Percentiles rank a stretch among this genome's conserved stretches.
Conservation (phyloP, 1,140 invertebrate genomes). For the Mizuhopecten yessoensis region DNA sequence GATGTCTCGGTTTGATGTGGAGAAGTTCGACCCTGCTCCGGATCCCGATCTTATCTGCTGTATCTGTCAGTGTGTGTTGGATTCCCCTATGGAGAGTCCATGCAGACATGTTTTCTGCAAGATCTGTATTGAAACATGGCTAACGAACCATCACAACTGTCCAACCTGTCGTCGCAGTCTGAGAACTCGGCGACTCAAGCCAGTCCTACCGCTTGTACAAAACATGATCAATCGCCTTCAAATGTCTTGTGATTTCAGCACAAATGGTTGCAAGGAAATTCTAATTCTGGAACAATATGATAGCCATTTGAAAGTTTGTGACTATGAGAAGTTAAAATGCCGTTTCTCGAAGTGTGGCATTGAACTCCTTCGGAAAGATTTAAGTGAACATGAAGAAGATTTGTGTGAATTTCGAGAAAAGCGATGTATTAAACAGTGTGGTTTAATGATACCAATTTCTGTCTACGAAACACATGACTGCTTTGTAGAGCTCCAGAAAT, state of each 20-base stretch:
- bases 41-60: conserved; percentile 78
- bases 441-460: conserved; percentile 64
- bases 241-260: conserved; percentile 69
- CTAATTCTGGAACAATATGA: conserved; percentile 69
- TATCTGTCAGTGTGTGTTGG: conserved; percentile 79
- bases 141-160: conserved; percentile 71
- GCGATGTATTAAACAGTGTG: conserved; percentile 63
- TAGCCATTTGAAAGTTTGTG: conserved; percentile 64
- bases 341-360: conserved; percentile 60
- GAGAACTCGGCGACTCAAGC: conserved; percentile 66
- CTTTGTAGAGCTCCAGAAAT: conserved; percentile 60
- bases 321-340: conserved; percentile 63
- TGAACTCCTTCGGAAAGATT: conserved; percentile 59
- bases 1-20: conserved; percentile 79
- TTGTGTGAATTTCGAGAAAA: conserved; percentile 66
- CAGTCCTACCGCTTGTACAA: conserved; percentile 77
- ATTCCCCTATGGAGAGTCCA: conserved; percentile 74
- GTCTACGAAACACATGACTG: conserved; percentile 64
- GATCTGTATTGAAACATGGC: conserved; percentile 76
- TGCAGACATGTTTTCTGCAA: conserved; percentile 81
- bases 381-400: conserved; percentile 65
- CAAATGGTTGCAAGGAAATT: conserved; percentile 70
- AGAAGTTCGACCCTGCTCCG: conserved; percentile 76
- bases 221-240: conserved; percentile 78
- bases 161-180: conserved; percentile 73